Conservation (phyloP, 1,140 invertebrate genomes). For the Rhynchophorus ferrugineus region DNA sequence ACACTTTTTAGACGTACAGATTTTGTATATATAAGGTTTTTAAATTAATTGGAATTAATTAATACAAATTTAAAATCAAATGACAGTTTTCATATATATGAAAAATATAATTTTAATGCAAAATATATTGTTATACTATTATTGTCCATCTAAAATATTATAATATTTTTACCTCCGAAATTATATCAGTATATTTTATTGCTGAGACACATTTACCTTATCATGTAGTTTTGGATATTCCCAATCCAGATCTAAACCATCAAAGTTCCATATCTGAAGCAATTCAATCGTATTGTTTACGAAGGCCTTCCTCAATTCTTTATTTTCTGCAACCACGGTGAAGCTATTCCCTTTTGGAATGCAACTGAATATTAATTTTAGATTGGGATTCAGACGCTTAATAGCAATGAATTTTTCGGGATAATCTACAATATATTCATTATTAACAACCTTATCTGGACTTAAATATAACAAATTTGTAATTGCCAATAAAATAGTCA, state of each 20-base stretch:
- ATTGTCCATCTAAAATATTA: too few relatives aligned
- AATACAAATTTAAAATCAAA: too few relatives aligned
- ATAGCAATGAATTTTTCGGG: conserved; percentile 42
- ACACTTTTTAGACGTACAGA: too few relatives aligned
- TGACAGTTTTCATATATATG: too few relatives aligned
- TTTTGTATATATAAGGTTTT: too few relatives aligned
- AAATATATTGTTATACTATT: too few relatives aligned
- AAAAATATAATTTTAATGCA: too few relatives aligned
- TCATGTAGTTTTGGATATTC: conserved; percentile 8
- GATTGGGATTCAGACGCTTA: conserved; percentile 51
- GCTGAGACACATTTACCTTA: not conserved
- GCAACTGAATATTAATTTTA: conserved; percentile 61
- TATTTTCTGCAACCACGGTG: conserved; percentile 9
- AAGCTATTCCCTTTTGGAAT: conserved; percentile 39
- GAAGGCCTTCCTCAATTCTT: conserved; percentile 3
- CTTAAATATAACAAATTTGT: too few relatives aligned
- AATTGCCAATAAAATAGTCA: too few relatives aligned
- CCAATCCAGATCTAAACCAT: conserved; percentile 46
- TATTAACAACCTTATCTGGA: not conserved
- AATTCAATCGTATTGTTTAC: conserved; percentile 7
- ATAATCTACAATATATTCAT: not conserved
- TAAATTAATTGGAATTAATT: too few relatives aligned
- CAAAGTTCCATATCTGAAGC: conserved; percentile 37
- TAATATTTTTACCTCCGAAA: too few relatives aligned
- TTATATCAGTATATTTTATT: conserved; percentile 3